Base-by-base conservation (phyloP, 1,140 invertebrate species). In the Zophobas atratus region DNA sequence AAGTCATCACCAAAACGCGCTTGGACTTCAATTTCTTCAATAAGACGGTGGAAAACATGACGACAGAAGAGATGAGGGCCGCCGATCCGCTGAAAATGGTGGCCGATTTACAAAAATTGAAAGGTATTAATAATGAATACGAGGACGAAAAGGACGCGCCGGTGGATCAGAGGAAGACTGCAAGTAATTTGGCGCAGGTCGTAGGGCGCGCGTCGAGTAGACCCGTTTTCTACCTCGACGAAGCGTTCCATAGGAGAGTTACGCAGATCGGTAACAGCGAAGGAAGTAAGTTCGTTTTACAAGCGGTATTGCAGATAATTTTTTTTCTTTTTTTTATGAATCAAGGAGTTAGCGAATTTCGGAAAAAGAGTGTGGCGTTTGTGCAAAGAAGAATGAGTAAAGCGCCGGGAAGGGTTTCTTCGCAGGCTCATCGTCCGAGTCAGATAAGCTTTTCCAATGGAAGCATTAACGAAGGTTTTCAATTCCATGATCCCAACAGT, bases 1-100 rank as follows among this genome's bases (percentile, higher is more conserved):
- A 97, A 85, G 92, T 97, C 76, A 87, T 97, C 76, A 92, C 95
- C 0, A 94, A 93, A 63, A 94, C 93, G 0, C 35, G 48, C 20
- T 41, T 73, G 33, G n/a, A 55, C 70, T 75, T 56, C 51, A 2
- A 49, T 49, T 6, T 60, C 35, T 73, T 48, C 6, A 75, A 41
- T 5, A 73, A 74, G 57, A 48, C 76, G 57, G 57, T 82, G 6
- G 75, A 82, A 55, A 75, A 81, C 56, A 39, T 82, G 55, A 81
- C 81, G 1, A 74, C 79, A 51, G 75, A 81, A 32, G 76, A 79
- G 49, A 8, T 82, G 3, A 63, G 79, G 1, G 49, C 76, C 49
- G 55, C 73, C 53, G 75, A 82, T 77, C 77, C 81, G 2, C 51
- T 82, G 6, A 82, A 81, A 77, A 71, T 77, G 6, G 76, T 78